These are phyloP conservation scores for Acanthaster planci DNA, from an alignment of 35 echinoderm and acorn worm species.

Conservation along the genomic window DNA sequence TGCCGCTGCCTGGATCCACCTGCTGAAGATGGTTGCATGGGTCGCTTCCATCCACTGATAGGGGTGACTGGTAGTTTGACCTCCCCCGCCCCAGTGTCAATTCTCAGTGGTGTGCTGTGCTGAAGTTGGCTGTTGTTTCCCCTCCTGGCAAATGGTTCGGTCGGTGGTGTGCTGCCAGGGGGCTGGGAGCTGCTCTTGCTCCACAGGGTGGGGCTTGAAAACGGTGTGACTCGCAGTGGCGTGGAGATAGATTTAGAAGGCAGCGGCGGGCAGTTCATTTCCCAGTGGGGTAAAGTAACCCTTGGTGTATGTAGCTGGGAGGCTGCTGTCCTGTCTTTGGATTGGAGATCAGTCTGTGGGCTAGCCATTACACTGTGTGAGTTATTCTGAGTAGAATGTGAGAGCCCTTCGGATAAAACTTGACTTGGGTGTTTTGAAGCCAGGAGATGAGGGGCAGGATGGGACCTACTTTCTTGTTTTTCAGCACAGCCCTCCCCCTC, in stretches of 20 bases:
- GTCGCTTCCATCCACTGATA: constrained; percentile 23
- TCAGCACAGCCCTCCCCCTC: not conserved
- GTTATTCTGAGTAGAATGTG: not conserved
- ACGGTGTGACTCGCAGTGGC: not conserved
- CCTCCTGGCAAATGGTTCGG: not conserved
- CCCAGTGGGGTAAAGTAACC: not conserved
- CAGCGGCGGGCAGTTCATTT: not conserved
- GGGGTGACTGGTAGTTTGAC: constrained; percentile 11
- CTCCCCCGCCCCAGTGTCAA: not conserved
- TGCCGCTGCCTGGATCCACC: constrained; percentile 9
- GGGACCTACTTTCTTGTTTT: not conserved
- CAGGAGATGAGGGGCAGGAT: not conserved
- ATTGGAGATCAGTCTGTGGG: not conserved
- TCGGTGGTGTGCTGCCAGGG: not conserved
- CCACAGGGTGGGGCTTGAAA: not conserved
- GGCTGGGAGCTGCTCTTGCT: not conserved
- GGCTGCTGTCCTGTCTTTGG: not conserved
- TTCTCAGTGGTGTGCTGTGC: constrained; percentile 49
- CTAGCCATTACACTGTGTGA: not conserved
- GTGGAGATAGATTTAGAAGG: not conserved
- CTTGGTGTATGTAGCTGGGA: not conserved
- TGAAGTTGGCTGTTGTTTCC: not conserved
- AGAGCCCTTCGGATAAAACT: not conserved
- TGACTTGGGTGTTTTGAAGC: not conserved
- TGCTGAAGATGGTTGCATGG: not conserved